Percentiles rank a stretch among this genome's conserved stretches.
phyloP scores from a whole-genome alignment of 2,797 vertebrate genomes.

The Lacerta bilineata region DNA sequence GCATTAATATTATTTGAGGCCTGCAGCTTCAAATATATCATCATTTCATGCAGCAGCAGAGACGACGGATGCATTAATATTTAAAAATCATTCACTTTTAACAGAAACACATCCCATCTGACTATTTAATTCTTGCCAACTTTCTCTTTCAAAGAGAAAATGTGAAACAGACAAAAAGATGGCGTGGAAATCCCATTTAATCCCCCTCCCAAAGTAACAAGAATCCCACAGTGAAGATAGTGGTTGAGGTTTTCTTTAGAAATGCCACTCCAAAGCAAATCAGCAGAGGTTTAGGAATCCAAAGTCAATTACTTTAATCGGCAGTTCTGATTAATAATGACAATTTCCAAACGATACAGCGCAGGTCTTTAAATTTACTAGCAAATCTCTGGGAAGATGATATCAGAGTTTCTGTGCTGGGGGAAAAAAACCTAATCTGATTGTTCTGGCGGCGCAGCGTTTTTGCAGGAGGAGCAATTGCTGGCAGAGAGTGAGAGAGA shows the following conservation, averaged over 20 bases:
- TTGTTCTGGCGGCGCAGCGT: background rate
- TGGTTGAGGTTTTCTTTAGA: constrained; percentile 34
- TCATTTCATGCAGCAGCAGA: constrained; percentile 36
- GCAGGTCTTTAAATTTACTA: constrained; percentile 1
- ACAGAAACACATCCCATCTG: constrained; percentile 35
- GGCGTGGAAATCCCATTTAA: constrained; percentile 15
- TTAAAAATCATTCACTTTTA: constrained; percentile 49
- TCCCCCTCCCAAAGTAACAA: constrained; percentile 4
- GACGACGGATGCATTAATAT: constrained; percentile 35
- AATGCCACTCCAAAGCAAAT: background rate
- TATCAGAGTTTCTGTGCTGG: background rate
- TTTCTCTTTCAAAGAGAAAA: constrained; percentile 34
- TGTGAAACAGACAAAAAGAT: constrained; percentile 2
- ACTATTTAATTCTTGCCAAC: constrained; percentile 20
- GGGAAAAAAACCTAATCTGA: background rate
- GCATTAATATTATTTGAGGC: constrained; percentile 21
- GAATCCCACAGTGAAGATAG: background rate
- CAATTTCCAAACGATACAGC: constrained; percentile 19
- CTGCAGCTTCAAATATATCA: constrained; percentile 14
- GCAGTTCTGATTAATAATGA: background rate
- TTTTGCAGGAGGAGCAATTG: background rate
- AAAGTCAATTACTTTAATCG: constrained; percentile 27
- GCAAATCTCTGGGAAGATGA: constrained; percentile 1
- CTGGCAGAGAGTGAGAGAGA: background rate
- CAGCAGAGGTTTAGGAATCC: constrained; percentile 27